Percentiles rank a stretch among this genome's conserved stretches.
phyloP scores from a whole-genome alignment of 2,797 vertebrate genomes.

The Hyperoplus immaculatus region DNA sequence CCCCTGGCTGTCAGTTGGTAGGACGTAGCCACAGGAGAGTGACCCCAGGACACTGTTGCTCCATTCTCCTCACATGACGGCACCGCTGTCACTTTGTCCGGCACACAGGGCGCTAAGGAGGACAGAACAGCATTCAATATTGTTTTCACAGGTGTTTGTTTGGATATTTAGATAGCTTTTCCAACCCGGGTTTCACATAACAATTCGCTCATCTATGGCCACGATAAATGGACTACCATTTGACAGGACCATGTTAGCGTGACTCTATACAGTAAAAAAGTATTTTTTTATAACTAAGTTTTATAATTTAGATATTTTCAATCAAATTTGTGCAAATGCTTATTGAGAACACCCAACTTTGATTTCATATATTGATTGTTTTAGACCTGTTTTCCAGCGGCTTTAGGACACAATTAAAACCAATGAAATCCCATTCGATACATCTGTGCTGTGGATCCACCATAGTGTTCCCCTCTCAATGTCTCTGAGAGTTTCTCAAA shows the following conservation, averaged over 20 bases:
- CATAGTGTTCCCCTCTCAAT: neutral
- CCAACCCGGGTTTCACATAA: too few species aligned
- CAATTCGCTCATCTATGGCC: too few species aligned
- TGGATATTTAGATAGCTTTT: neutral
- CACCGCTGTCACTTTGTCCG: conserved; percentile 60
- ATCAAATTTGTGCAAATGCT: too few species aligned
- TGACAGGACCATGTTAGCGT: too few species aligned
- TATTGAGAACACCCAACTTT: too few species aligned
- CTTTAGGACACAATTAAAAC: neutral
- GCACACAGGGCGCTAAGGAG: conserved; percentile 81
- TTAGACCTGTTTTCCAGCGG: too few species aligned
- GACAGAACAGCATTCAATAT: neutral
- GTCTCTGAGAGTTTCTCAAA: neutral
- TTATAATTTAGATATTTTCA: too few species aligned
- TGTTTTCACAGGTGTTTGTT: neutral
- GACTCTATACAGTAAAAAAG: too few species aligned
- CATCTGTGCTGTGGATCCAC: neutral
- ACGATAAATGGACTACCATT: too few species aligned
- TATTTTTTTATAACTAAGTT: too few species aligned
- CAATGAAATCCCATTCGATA: neutral
- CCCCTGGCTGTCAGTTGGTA: conserved; percentile 75
- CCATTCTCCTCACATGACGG: conserved; percentile 68
- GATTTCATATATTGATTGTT: too few species aligned
- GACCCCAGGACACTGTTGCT: conserved; percentile 72
- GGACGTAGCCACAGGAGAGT: conserved; percentile 68